Base-by-base conservation (phyloP, 1,140 invertebrate species). In the Piezodorus guildinii region DNA sequence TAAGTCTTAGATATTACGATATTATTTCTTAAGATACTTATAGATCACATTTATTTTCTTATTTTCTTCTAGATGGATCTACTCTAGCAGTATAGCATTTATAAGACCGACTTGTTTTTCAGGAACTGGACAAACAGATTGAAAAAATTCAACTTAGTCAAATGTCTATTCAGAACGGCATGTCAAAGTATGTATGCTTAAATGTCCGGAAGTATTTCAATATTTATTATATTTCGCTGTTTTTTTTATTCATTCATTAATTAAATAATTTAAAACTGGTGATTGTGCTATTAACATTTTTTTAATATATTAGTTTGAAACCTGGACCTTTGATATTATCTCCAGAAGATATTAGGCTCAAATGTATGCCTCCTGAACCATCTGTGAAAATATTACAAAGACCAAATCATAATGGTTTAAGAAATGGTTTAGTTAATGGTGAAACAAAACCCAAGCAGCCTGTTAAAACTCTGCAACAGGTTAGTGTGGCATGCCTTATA, bases 371-470 rank as follows among this genome's bases (percentile, higher is more conserved):
- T 69, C 83, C 83, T 65, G 85, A 83, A 73, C 86, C 87, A 65
- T 84, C 86, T 64, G 88, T 91, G 23, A 88, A 88, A 74, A 92
- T 92, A 66, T 75, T 92, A 52, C 88, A 90, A 70, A 77, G 89
- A 69, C 88, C 89, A 25, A 70, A 72, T 64, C 74, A 77, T 67
- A 73, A 73, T 60, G 71, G 70, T 52, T 68, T 71, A 2, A 74
- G 77, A 65, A 72, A 71, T 34, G 74, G 77, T 68, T 70, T 75
- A 49, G 69, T 76, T 9, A 85, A 84, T 70, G 82, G 80, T 61
- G 84, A 88, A 68, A 76, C 69, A 19, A 85, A 82, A 72, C 81
- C 81, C 54, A 78, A 80, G 67, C 83, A 88, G 71, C 89, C 88
- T 44, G 84, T 88, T 46, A 91, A 91, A 76, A 89, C 88, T 54